Evolutionary conservation across 1,140 invertebrate genomes (phyloP), one percentile per base, ranked within the genome.

Genomic region (Bombus turneri): DNA sequence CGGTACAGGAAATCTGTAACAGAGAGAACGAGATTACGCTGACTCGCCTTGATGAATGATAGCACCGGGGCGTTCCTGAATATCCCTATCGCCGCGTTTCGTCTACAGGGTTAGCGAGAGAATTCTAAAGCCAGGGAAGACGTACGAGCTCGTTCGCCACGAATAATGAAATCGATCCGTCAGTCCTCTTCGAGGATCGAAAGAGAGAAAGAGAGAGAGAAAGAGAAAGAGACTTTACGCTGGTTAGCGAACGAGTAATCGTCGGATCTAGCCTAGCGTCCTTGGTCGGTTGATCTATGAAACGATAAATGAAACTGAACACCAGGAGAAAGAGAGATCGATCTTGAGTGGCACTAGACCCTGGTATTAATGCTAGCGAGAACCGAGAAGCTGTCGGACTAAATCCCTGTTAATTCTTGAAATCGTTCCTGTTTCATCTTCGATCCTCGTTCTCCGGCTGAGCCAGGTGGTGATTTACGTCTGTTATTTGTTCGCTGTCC

Each of bases 1-100:
- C 97, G 96, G 94, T 98, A 98, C 69, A 98, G 95, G 90, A 97
- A 97, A 96, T 98, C 97, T 97, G 96, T 86, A 97, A 97, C 88
- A 91, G 90, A 94, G 91, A 76, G 74, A 37, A 15, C 62, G 78
- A 86, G 81, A 91, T 88, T 89, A 89, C 76, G 80, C 71, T 72
- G 88, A 87, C n/a, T 78, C 83, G 81, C 80, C 34, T 41, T 77
- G 88, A 89, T 76, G 86, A 84, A 85, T 57, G 81, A 87, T 87
- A 85, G 79, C n/a, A n/a, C 64, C 13, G n/a, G 62, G 76, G 59
- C 80, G 75, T 87, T 76, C 43, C 69, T 83, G 75, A 80, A 77
- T 88, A 81, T 73, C 76, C 43, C 4, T 85, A 86, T 82, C 85
- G 31, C 47, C 59, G 22, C 28, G 41, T 34, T 53, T 22, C n/a